Base-by-base conservation (phyloP, 2,888 invertebrate species). In the Crematogaster levior region DNA sequence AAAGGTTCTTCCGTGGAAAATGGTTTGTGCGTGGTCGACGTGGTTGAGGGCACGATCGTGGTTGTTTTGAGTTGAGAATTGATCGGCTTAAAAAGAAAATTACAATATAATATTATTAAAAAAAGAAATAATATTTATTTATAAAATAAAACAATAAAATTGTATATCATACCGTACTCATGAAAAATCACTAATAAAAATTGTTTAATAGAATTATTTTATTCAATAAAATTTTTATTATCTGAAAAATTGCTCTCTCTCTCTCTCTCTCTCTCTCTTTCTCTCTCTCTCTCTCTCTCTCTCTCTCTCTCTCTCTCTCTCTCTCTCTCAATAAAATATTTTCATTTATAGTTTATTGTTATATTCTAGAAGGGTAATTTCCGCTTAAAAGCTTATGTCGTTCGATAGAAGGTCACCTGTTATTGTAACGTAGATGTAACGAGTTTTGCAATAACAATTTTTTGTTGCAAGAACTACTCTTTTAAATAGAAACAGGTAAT, bases 61-160 rank as follows among this genome's bases (percentile, higher is more conserved):
- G 96, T 96, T 85, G 95, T 95, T 82, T 87, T 91, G 12, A 92
- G 68, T 86, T 92, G 91, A 43, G 90, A 91, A 83, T 91, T 91
- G 66, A 87, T 86, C 86, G 86, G 88, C 89, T 91, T 30, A 34
- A 79, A 82, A 79, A 48, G 21, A 46, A 18, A 12, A 21, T 37
- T 46, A 30, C 43, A 3, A 37, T 24, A 43, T 75, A 51, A 65
- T 27, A 53, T 61, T 18, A 34, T 27, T 60, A 61, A 60, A 46
- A 61, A 46, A 27, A 3, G 21, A 18, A 53, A n/a, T 10, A 0
- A 51, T 4, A 65, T 27, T 75, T 63, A 51, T 27, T 63, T 65
- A 40, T 53, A 24, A 53, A 34, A 24, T 6, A 1, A 2, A 77
- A 65, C 1, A 37, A n/a, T 51, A 65, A 40, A 75, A 9, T 21